Conservation (phyloP, 2,888 invertebrate species). For the Aleiodes alternator region DNA sequence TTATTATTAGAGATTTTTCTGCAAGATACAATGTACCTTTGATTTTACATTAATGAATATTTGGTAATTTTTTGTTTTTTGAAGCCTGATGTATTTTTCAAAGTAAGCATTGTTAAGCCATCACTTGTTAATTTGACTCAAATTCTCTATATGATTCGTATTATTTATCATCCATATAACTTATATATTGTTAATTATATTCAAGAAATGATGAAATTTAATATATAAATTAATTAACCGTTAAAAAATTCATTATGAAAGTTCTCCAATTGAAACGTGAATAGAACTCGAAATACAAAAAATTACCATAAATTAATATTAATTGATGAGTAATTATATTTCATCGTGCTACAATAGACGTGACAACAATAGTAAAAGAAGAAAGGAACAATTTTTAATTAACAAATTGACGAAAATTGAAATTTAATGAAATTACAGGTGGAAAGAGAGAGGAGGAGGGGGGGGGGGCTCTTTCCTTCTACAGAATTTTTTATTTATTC, state of each 20-base stretch:
- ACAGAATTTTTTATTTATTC: constrained; percentile 9
- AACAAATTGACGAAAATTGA: constrained; percentile 3
- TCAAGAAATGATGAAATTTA: too few relatives aligned
- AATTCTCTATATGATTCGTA: too few relatives aligned
- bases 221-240: neutral
- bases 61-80: too few relatives aligned
- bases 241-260: constrained; percentile 18
- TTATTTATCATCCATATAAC: too few relatives aligned
- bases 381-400: neutral
- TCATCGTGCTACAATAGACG: neutral
- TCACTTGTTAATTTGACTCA: too few relatives aligned
- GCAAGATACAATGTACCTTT: too few relatives aligned
- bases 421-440: neutral
- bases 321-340: constrained; percentile 15
- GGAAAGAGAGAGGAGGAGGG: neutral
- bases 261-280: neutral
- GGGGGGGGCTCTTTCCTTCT: constrained; percentile 27
- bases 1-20: too few relatives aligned
- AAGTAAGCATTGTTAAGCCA: too few relatives aligned
- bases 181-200: too few relatives aligned
- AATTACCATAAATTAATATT: neutral
- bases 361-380: neutral
- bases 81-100: too few relatives aligned
- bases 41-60: too few relatives aligned
- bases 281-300: neutral